Percentiles rank a stretch among this genome's conserved stretches.
phyloP scores from a whole-genome alignment of 2,113 vertebrate genomes.

The Solenodon paradoxus region DNA sequence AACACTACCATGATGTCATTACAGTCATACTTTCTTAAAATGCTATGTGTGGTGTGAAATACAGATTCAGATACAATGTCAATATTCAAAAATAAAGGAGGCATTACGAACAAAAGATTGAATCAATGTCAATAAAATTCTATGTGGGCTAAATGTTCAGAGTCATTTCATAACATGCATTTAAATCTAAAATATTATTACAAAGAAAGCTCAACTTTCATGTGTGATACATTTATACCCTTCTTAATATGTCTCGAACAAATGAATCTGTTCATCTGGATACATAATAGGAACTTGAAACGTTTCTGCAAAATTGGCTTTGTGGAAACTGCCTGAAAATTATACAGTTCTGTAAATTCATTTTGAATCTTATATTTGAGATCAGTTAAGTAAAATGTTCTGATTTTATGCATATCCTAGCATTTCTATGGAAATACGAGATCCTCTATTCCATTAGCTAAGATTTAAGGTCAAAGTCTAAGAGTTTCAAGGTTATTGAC shows the following conservation, averaged over 20 bases:
- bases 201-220: not conserved
- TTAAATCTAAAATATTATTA: not conserved
- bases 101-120: no score
- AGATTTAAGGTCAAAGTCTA: not conserved
- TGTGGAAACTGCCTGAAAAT: not conserved
- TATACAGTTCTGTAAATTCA: not conserved
- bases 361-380: not conserved
- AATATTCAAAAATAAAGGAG: no score
- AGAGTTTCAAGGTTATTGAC: not conserved
- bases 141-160: not conserved
- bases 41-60: no score
- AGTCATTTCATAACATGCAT: not conserved
- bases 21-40: not conserved
- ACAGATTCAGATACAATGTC: no score
- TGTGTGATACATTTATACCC: not conserved
- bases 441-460: not conserved
- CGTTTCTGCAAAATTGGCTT: not conserved
- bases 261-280: not conserved
- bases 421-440: not conserved
- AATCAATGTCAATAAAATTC: no score
- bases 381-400: not conserved
- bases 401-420: not conserved
- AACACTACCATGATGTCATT: not conserved
- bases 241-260: not conserved
- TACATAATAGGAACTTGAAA: not conserved